Evolutionary conservation across 2,797 vertebrate species (phyloP), one percentile per base, ranked within the genome.

Genomic region (Hyperoplus lanceolatus): DNA sequence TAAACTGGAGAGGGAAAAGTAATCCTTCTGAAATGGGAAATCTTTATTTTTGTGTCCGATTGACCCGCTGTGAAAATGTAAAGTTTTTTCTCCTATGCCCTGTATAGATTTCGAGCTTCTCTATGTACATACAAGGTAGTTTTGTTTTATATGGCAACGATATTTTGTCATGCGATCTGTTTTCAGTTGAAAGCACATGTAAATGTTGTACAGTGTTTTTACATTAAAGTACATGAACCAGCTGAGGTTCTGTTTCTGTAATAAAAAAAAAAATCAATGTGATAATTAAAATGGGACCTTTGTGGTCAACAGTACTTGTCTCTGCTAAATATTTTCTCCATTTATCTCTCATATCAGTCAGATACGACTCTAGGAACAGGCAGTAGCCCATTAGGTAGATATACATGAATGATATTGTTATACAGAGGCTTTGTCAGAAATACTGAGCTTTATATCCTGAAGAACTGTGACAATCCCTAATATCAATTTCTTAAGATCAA

Each of bases 171-270:
- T 51, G 1, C 2, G 18, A 11, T 64, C 21, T 60, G n/a, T 69
- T 70, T 74, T 67, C 43, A 63, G 29, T 75, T 65, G 21, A 64
- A 54, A 42, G 38, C 63, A 66, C 6, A 45, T 86, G 77, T 87
- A 84, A 57, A 90, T 86, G 73, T 81, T 85, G 79, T 87, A 81
- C 8, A 67, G 41, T 70, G 10, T 85, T 78, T 85, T 73, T 90
- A 83, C 50, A 79, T 75, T 67, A 53, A 67, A 79, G 51, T 5
- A 64, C 38, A 62, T 70, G 16, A n/a, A 62, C 29, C n/a, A 46
- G 54, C 46, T 60, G 53, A 79, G 48, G 46, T 75, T 59, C 53
- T 76, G 16, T 86, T 49, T 82, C 8, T 75, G 41, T 87, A 8
- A 68, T 42, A 75, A 45, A 48, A 45, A 1, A 39, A 73, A 63